Percentiles rank a stretch among this genome's conserved stretches.
phyloP scores from a whole-genome alignment of 2,888 invertebrate genomes.

The Xestia ashworthii region DNA sequence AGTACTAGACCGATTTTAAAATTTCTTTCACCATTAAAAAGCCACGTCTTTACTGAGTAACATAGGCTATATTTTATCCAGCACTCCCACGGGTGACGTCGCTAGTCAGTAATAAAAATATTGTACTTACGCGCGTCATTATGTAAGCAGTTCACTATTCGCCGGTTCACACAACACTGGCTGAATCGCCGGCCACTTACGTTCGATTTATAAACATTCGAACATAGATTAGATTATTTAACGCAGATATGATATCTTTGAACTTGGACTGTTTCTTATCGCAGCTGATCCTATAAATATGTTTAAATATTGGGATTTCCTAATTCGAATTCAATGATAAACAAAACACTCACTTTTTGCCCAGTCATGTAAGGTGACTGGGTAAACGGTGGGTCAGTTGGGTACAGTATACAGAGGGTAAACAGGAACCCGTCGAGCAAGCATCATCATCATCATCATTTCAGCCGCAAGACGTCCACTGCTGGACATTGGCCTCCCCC shows the following conservation, averaged over 20 bases:
- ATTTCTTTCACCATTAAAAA: no score
- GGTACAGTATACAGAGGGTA: no score
- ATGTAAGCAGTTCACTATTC: not conserved
- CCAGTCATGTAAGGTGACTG: not conserved
- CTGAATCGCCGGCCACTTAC: not conserved
- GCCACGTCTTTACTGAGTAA: no score
- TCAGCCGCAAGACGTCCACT: no score
- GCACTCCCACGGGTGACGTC: no score
- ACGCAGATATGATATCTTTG: not conserved
- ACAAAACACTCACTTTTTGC: not conserved
- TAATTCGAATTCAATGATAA: not conserved
- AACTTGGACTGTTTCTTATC: not conserved
- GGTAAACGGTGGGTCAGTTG: no score
- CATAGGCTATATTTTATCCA: no score
- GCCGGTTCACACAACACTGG: not conserved
- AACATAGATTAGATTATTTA: not conserved
- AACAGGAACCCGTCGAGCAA: no score
- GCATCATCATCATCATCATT: no score
- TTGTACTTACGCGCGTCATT: conserved; percentile 3
- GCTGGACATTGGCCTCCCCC: no score
- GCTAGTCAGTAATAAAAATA: not conserved
- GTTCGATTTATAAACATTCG: not conserved
- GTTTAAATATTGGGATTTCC: not conserved
- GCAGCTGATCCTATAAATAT: not conserved
- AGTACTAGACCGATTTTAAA: no score